A percentile compares a stretch with the other conserved stretches of the same genome.
These are phyloP conservation scores for Diphyllodes magnificus DNA, from an alignment of 2,113 vertebrate species.

Conservation along the genomic window DNA sequence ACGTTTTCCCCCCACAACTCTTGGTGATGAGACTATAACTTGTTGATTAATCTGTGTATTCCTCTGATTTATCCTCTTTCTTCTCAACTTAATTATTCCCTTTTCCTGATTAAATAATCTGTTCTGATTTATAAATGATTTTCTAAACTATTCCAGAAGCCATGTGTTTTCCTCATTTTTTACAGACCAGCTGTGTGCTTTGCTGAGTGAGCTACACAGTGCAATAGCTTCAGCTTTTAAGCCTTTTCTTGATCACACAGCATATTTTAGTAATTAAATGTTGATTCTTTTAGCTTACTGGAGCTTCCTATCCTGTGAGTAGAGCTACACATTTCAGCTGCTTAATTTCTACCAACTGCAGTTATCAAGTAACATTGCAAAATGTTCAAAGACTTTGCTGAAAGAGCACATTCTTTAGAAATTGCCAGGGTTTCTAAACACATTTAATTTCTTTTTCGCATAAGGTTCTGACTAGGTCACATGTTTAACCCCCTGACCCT, in stretches of 20 bases:
- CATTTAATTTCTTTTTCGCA: neutral
- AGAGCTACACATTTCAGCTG: slow-evolving; percentile 1
- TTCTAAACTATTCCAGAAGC: neutral
- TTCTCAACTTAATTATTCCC: neutral
- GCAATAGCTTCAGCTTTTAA: neutral
- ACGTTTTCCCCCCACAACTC: neutral
- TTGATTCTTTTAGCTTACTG: slow-evolving; percentile 7
- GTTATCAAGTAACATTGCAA: neutral
- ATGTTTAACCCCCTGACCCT: neutral
- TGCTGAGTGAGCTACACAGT: slow-evolving; percentile 19
- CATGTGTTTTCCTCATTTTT: neutral
- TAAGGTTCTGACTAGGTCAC: neutral
- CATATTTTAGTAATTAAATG: slow-evolving; percentile 26
- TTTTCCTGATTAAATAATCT: slow-evolving; percentile 17
- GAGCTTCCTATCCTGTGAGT: neutral
- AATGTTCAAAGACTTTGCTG: slow-evolving; percentile 5
- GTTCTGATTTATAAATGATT: neutral
- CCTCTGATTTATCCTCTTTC: neutral
- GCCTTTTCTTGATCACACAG: slow-evolving; percentile 1
- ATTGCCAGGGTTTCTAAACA: neutral
- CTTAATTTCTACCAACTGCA: slow-evolving; percentile 2
- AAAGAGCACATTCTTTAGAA: neutral
- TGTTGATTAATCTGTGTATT: neutral
- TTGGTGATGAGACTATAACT: neutral
- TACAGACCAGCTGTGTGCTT: slow-evolving; percentile 11